Evolutionary conservation across 2,113 vertebrate species (phyloP), one percentile per base, ranked within the genome.

Genomic region (Corythoichthys intestinalis): DNA sequence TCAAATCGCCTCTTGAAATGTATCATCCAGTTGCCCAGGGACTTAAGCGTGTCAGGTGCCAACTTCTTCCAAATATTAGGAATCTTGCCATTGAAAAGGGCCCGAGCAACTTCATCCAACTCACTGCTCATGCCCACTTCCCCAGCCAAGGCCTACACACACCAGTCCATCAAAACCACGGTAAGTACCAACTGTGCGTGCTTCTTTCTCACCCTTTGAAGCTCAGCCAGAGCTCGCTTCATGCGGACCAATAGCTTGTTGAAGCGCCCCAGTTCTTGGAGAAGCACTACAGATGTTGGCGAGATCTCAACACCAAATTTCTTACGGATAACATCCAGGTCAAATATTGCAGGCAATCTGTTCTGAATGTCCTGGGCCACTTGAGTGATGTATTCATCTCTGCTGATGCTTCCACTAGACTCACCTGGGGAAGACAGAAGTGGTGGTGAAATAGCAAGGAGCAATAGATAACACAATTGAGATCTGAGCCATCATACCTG

Each of bases 91-190:
- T 97, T 92, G 59, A 95, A 98, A 68, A 98, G 93, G 0, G 96
- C 92, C 58, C 84, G 88, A 59, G 96, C 93, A 10, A 99, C 93
- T 0, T 97, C 94, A 0, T 98, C 97, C 75, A 98, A 77, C 73
- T 98, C 96, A 2, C 72, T 95, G 93, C 96, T 99, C 96, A 98
- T 98, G 0, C 96, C 97, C 0, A 98, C 95, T 13, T 98, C 95
- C 17, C 96, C 97, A 1, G 95, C 93, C 91, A 99, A 80, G 48
- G 96, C 96, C 97, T 99, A 74, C 0, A 35, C 9, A 74, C n/a
- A 71, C n/a, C 67, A 13, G 1, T 59, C 34, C 66, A 46, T 61
- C 2, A 63, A 46, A 28, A 20, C 41, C 41, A 47, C 44, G 4
- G 17, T 7, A 20, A 70, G 60, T 4, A 1, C 20, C 20, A 28